Evolutionary conservation across 2,113 vertebrate genomes (phyloP).

Genomic region (Scopus umbretta): DNA sequence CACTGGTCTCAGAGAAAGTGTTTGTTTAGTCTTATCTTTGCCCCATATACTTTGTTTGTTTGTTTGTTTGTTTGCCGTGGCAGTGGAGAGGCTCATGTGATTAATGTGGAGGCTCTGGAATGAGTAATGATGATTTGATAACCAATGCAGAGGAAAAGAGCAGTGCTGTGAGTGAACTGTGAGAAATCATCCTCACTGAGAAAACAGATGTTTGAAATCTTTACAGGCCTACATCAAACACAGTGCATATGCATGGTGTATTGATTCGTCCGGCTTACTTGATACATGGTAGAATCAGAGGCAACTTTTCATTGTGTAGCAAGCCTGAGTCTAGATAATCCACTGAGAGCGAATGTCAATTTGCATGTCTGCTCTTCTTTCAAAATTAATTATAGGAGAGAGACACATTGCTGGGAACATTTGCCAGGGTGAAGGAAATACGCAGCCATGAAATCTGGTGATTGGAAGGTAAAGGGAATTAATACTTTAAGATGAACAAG

Average conservation of each 20-base stretch:
- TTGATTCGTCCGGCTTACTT: background rate
- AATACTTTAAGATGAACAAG: background rate
- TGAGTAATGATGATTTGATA: background rate
- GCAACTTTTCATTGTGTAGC: background rate
- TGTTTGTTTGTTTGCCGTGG: background rate
- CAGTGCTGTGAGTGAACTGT: background rate
- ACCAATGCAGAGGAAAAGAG: background rate
- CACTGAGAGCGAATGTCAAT: background rate
- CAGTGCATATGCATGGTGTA: background rate
- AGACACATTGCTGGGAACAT: background rate
- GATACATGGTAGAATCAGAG: background rate
- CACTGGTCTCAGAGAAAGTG: background rate
- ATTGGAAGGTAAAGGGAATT: background rate
- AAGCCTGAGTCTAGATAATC: background rate
- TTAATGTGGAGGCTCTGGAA: background rate
- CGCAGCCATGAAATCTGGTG: background rate
- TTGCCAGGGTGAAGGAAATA: background rate
- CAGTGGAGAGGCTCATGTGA: background rate
- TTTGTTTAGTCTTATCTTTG: background rate
- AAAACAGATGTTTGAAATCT: background rate
- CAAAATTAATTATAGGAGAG: slow-evolving; percentile 29
- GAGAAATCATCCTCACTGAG: background rate
- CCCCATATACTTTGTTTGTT: background rate
- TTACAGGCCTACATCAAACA: background rate
- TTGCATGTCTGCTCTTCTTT: slow-evolving; percentile 22